Evolutionary conservation across 2,888 invertebrate genomes (phyloP).

Genomic region (Chaetoderma sp.): DNA sequence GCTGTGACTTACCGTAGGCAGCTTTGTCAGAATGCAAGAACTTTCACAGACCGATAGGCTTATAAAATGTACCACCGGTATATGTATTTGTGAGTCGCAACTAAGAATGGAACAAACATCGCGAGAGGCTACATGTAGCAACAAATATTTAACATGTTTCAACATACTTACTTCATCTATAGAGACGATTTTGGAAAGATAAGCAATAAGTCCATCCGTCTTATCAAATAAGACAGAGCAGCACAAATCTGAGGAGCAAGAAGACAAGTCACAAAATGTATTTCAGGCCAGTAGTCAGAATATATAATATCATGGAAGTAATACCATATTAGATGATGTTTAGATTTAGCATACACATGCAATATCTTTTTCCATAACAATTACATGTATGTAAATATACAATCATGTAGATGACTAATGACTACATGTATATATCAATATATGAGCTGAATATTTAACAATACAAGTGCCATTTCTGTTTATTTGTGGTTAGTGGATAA

Average conservation of each 20-base stretch:
- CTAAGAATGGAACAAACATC: too few relatives aligned
- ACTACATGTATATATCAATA: not conserved
- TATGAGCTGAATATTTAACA: not conserved
- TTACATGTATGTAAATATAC: conserved; percentile 8
- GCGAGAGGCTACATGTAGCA: too few relatives aligned
- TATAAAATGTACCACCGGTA: too few relatives aligned
- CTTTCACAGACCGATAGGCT: too few relatives aligned
- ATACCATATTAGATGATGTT: too few relatives aligned
- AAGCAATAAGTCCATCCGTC: conserved; percentile 54
- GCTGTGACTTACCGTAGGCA: too few relatives aligned
- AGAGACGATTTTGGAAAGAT: conserved; percentile 51
- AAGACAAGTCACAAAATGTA: not conserved
- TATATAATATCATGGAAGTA: too few relatives aligned
- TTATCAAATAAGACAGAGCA: conserved; percentile 62
- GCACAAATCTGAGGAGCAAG: conserved; percentile 50
- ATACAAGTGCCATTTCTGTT: too few relatives aligned
- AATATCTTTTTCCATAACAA: not conserved
- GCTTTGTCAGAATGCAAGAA: too few relatives aligned
- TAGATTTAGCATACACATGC: not conserved
- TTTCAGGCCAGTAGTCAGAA: not conserved
- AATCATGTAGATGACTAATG: conserved; percentile 1
- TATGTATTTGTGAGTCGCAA: too few relatives aligned
- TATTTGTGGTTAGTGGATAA: too few relatives aligned
- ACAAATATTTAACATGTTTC: not conserved
- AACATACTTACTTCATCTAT: conserved; percentile 56